Evolutionary conservation across 2,888 invertebrate species (phyloP), one percentile per base, ranked within the genome.

Genomic region (Calameuta pallipes): DNA sequence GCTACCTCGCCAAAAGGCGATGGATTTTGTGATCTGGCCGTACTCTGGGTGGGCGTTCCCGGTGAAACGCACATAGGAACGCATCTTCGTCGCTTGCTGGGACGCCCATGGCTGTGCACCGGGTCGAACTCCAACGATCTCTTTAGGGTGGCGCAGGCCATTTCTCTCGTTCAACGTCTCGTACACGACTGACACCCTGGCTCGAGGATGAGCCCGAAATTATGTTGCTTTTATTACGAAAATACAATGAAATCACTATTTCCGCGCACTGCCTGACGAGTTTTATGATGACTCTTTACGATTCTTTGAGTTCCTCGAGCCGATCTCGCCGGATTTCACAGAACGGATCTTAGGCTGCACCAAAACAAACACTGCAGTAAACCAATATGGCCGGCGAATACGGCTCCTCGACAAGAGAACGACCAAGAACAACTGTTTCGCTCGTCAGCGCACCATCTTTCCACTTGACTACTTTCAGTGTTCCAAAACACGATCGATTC

Each of bases 71-170:
- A 96, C 93, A 97, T 96, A 80, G 97, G 97, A 89, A 96, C 95
- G 93, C 98, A 98, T 93, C 98, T 95, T 92, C 98, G 95, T 90
- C 98, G 94, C 93, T 98, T 98, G 41, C 96, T 95, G 80, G 98
- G 97, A 89, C 97, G 93, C 80, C 93, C 93, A 90, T 96, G 96
- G 91, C 96, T 96, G 92, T 98, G 95, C 83, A 95, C 94, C 84
- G 98, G 96, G 93, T 98, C 98, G 95, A 98, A 98, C 92, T 98
- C 98, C 91, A 98, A 94, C 92, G 96, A 96, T 92, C 98, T 95
- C 94, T 98, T 98, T 85, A 98, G 94, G 90, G 98, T 98, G 93
- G 98, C 98, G 94, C 98, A 98, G 94, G 98, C 98, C 98, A 99
- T 99, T 94, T 94, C 94, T 92, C 89, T 88, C 87, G 81, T 82